Evolutionary conservation across 2,888 invertebrate species (phyloP), one percentile per base, ranked within the genome.

Genomic region (Tipula confusa): DNA sequence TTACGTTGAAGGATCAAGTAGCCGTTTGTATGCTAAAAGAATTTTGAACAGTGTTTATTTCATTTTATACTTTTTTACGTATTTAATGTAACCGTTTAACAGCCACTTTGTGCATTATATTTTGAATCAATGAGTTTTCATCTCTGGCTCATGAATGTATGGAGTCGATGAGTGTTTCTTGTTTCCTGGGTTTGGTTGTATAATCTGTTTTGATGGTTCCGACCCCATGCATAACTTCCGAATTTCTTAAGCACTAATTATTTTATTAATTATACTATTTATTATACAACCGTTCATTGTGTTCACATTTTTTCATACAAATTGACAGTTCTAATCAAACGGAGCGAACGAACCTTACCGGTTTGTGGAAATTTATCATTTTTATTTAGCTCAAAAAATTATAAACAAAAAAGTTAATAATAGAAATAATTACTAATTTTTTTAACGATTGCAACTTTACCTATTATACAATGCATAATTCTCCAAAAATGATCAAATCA

Each of bases 21-120:
- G 1, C n/a, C 84, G 83, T 24, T 85, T 82, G 84, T 84, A 24
- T 84, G 84, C 7, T 83, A 29, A 33, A 84, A 85, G 28, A 83
- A 29, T 33, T 83, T 79, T 7, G 82, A 15, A 29, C 85, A 85
- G 24, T 85, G 85, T 84, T 29, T 85, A 85, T 83, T 84, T 84
- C 3, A 38, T 80, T 43, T 84, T 84, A 6, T 82, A 33, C 38
- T 80, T 82, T 2, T 38, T n/a, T 64, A 33, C 84, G 84, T 79
- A 82, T n/a, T 18, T 43, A 15, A 43, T 15, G 43, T 7, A 15
- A 15, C n/a, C n/a, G n/a, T n/a, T n/a, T n/a, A n/a, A n/a, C n/a
- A n/a, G n/a, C n/a, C n/a, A n/a, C n/a, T n/a, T n/a, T n/a, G n/a
- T n/a, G n/a, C n/a, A n/a, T n/a, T n/a, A n/a, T n/a, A n/a, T n/a